Evolutionary conservation across 2,888 invertebrate species (phyloP).

Genomic region (Cephus nigrinus): DNA sequence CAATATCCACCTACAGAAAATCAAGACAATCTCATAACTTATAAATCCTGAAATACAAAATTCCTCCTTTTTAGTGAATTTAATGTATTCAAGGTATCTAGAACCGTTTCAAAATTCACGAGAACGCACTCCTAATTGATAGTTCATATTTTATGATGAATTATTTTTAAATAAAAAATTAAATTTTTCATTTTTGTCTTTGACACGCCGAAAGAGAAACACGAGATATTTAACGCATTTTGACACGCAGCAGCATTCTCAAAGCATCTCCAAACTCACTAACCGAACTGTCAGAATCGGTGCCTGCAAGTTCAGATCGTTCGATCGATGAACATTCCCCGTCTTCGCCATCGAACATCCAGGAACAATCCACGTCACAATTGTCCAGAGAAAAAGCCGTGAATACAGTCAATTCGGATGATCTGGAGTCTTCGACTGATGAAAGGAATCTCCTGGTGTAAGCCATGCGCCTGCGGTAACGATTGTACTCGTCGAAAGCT

Average conservation of each 20-base stretch:
- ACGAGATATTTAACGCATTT: background rate
- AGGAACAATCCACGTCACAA: background rate
- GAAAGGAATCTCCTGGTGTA: conserved; percentile 15
- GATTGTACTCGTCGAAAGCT: conserved; percentile 23
- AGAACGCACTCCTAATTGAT: too few species aligned
- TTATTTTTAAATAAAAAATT: background rate
- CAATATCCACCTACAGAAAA: background rate
- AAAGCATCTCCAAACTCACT: background rate
- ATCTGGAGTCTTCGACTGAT: background rate
- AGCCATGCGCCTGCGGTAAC: conserved; percentile 19
- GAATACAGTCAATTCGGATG: background rate
- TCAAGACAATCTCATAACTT: background rate
- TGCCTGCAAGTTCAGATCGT: background rate
- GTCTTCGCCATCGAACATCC: background rate
- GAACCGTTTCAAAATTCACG: background rate
- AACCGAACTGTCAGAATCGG: conserved; percentile 3
- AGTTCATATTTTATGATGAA: background rate
- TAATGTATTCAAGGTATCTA: background rate
- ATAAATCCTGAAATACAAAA: background rate
- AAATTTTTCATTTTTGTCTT: background rate
- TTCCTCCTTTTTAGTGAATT: background rate
- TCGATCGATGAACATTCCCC: conserved; percentile 3
- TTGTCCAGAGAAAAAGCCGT: background rate
- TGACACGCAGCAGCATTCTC: background rate
- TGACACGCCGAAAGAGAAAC: background rate